phyloP scores from a whole-genome alignment of 2,797 vertebrate genomes.

The Coendou prehensilis region DNA sequence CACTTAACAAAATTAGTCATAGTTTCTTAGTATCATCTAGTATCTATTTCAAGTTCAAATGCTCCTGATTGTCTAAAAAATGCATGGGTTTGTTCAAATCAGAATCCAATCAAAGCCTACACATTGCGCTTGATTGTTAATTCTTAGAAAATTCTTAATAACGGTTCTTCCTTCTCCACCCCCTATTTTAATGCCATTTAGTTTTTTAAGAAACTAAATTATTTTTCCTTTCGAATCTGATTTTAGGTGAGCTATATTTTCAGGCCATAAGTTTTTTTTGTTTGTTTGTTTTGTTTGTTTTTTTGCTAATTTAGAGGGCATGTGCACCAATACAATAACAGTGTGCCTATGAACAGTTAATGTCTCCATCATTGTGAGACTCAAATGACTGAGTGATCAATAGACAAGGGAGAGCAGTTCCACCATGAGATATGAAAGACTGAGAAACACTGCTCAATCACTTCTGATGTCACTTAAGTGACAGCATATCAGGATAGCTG shows the following conservation, averaged over 20 bases:
- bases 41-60: slow-evolving; percentile 65
- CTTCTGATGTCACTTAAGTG: background rate
- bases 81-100: slow-evolving; percentile 56
- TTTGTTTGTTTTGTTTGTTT: background rate
- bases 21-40: slow-evolving; percentile 45
- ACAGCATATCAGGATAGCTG: background rate
- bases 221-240: slow-evolving; percentile 46
- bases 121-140: slow-evolving; percentile 44
- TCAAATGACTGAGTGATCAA: background rate
- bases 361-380: background rate
- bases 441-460: background rate
- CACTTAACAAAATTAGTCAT: slow-evolving; percentile 53
- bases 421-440: background rate
- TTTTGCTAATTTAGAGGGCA: background rate
- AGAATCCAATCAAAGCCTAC: slow-evolving; percentile 67
- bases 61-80: slow-evolving; percentile 66
- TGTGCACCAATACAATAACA: background rate
- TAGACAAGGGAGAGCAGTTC: background rate
- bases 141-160: slow-evolving; percentile 60
- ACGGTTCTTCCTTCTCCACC: background rate
- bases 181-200: slow-evolving; percentile 9
- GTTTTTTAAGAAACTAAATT: slow-evolving; percentile 45
- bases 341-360: background rate
- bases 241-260: background rate
- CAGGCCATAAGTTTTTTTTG: background rate